These are phyloP conservation scores for Chromoteleia sp. DNA, from an alignment of 2,888 invertebrate genomes.

Conservation along the genomic window DNA sequence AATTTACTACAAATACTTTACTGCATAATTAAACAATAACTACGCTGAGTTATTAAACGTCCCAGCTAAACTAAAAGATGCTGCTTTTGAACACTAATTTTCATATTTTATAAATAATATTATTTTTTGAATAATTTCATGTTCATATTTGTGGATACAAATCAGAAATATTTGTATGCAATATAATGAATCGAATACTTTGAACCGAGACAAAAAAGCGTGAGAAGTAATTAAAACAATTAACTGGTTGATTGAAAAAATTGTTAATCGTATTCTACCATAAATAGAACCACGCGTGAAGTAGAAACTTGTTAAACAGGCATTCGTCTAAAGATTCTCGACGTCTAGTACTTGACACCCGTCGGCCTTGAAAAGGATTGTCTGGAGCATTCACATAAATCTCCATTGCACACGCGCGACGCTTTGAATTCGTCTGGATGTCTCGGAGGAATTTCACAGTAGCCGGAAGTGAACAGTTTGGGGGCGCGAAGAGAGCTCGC, in stretches of 20 bases:
- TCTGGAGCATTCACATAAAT: constrained; percentile 59
- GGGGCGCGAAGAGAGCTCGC: constrained; percentile 44
- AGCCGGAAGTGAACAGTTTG: constrained; percentile 47
- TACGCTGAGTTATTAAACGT: too few species aligned
- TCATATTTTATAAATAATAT: too few species aligned
- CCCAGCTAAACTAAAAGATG: too few species aligned
- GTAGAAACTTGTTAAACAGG: constrained; percentile 51
- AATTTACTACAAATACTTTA: too few species aligned
- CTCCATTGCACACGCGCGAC: constrained; percentile 57
- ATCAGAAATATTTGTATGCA: too few species aligned
- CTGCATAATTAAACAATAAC: too few species aligned
- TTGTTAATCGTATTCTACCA: constrained; percentile 1
- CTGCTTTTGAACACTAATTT: too few species aligned
- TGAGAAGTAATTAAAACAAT: constrained; percentile 39
- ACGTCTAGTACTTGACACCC: constrained; percentile 55
- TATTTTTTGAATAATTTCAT: too few species aligned
- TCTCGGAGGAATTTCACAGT: constrained; percentile 63
- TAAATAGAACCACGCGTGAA: constrained; percentile 25
- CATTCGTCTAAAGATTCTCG: constrained; percentile 53
- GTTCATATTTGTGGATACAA: too few species aligned
- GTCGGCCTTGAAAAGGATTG: constrained; percentile 66
- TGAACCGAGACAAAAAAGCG: too few species aligned
- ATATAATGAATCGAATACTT: too few species aligned
- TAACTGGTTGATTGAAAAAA: constrained; percentile 15
- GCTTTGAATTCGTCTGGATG: constrained; percentile 62